A percentile compares a stretch with the other conserved stretches of the same genome.
Evolutionary conservation across 2,113 vertebrate species (phyloP).

Genomic region (Brachypodius melanocephalos): DNA sequence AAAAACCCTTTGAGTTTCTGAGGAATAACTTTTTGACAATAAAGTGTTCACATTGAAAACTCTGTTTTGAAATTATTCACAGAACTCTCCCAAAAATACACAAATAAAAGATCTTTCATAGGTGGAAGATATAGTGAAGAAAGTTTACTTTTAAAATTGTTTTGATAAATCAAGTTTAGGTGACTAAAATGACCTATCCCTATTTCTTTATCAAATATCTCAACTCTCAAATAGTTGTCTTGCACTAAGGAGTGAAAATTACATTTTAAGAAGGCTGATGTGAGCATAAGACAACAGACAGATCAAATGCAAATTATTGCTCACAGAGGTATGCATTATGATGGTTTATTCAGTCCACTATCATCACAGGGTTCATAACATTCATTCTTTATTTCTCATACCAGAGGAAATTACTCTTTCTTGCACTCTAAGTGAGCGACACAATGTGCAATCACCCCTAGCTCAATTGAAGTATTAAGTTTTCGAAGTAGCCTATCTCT

Average conservation of each 20-base stretch:
- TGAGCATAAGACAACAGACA: neutral
- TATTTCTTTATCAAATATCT: neutral
- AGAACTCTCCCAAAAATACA: neutral
- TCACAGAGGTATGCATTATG: neutral
- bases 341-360: neutral
- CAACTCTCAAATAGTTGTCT: neutral
- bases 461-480: neutral
- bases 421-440: neutral
- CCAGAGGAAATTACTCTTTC: neutral
- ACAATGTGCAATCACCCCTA: neutral
- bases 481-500: neutral
- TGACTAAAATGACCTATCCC: neutral
- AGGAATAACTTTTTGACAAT: neutral
- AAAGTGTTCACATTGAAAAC: neutral
- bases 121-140: neutral
- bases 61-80: neutral
- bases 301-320: neutral
- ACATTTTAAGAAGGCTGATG: neutral
- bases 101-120: neutral
- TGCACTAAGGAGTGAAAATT: neutral
- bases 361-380: neutral
- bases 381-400: neutral
- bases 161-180: neutral
- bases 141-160: neutral
- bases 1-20: neutral